phyloP scores from a whole-genome alignment of 30 jellyfish, hydroid and myxozoan genomes.

The Morbakka virulenta region DNA sequence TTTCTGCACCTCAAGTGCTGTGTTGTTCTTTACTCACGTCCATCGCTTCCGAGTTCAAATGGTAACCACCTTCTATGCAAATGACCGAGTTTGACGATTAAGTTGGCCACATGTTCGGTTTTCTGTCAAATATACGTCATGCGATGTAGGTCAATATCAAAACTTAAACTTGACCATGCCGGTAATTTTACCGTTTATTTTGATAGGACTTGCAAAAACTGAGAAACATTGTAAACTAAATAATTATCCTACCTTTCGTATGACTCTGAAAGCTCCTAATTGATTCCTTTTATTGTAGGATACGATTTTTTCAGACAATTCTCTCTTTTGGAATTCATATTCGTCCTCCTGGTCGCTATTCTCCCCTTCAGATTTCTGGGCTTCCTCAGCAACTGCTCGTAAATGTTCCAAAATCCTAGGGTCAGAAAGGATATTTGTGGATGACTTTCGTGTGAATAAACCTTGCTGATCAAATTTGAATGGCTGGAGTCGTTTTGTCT shows the following conservation, averaged over 20 bases:
- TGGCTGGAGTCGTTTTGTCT: conserved; percentile 16
- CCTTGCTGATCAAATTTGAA: conserved; percentile 62
- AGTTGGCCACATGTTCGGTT: too few species aligned
- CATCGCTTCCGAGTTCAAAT: too few species aligned
- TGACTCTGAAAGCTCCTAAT: conserved; percentile 64
- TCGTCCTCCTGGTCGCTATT: conserved; percentile 50
- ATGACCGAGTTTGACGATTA: too few species aligned
- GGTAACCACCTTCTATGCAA: too few species aligned
- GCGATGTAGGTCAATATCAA: too few species aligned
- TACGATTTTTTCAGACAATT: conserved; percentile 28
- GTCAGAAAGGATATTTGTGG: conserved; percentile 70
- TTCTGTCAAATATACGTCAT: too few species aligned
- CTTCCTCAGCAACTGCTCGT: conserved; percentile 66
- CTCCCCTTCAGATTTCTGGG: conserved; percentile 52
- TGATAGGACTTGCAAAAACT: too few species aligned
- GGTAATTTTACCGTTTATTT: too few species aligned
- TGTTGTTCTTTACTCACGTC: too few species aligned
- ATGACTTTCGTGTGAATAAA: conserved; percentile 56
- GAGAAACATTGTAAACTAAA: too few species aligned
- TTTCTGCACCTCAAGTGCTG: too few species aligned
- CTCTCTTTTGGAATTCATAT: conserved; percentile 42
- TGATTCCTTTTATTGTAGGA: conserved; percentile 70
- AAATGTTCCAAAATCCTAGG: conserved; percentile 71
- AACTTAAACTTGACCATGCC: too few species aligned
- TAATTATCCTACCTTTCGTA: conserved; percentile 45